phyloP scores from a whole-genome alignment of 64 coral and sea anemone species.

The Pachyseris speciosa region DNA sequence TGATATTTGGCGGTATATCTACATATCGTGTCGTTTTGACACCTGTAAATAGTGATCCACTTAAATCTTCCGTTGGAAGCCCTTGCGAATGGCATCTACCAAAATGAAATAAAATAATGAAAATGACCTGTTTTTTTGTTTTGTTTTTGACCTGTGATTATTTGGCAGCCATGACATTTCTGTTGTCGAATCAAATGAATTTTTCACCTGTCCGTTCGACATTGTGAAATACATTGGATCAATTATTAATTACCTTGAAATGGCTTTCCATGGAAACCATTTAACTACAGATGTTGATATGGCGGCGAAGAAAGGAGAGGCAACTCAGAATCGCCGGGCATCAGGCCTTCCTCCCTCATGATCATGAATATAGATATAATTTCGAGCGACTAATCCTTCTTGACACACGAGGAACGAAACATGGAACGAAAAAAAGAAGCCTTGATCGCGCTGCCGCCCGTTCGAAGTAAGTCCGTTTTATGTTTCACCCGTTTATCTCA shows the following conservation, averaged over 20 bases:
- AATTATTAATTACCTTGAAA: slow-evolving; percentile 23
- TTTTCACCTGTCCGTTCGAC: background rate
- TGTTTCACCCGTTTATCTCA: background rate
- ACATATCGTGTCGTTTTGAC: background rate
- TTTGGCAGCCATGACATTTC: background rate
- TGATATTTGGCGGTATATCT: background rate
- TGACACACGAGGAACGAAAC: background rate
- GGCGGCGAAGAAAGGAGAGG: background rate
- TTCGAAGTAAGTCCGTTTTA: slow-evolving; percentile 12
- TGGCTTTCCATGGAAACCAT: slow-evolving; percentile 45
- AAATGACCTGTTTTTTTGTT: no score
- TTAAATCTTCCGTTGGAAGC: no score
- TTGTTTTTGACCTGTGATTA: background rate
- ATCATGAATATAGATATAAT: background rate
- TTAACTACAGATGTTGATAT: background rate
- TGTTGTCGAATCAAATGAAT: background rate
- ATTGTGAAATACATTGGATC: background rate
- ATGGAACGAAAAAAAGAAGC: slow-evolving; percentile 29
- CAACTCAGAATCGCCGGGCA: background rate
- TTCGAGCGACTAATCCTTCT: background rate
- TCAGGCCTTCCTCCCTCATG: background rate
- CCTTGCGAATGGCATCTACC: background rate
- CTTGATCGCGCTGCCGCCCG: slow-evolving; percentile 14
- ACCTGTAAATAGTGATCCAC: no score
- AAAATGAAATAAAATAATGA: no score